A percentile compares a stretch with the other conserved stretches of the same genome.
phyloP scores from a whole-genome alignment of 2,797 vertebrate genomes.

The Oryzias dopingdopingensis region DNA sequence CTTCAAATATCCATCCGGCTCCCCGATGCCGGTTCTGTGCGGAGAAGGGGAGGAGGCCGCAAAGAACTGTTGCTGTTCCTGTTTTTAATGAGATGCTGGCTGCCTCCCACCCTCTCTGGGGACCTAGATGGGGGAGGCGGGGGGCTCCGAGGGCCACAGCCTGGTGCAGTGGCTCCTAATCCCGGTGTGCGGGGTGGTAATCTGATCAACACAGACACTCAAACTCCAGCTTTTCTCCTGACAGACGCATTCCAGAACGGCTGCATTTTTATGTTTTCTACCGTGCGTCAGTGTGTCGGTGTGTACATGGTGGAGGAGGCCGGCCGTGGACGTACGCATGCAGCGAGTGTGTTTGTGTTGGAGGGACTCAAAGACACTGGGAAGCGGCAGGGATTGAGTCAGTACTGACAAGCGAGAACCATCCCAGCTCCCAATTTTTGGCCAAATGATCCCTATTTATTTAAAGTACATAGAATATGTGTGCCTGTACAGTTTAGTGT shows the following conservation, averaged over 20 bases:
- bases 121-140: slow-evolving; percentile 15
- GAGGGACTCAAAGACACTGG: slow-evolving; percentile 51
- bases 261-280: slow-evolving; percentile 71
- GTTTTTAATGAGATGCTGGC: neutral
- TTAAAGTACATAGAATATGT: slow-evolving; percentile 79
- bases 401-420: slow-evolving; percentile 41
- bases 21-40: neutral
- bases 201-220: slow-evolving; percentile 38
- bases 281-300: slow-evolving; percentile 6
- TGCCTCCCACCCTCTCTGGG: slow-evolving; percentile 53
- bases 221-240: slow-evolving; percentile 33
- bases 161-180: slow-evolving; percentile 30
- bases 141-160: slow-evolving; percentile 20
- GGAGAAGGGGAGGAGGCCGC: slow-evolving; percentile 31
- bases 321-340: no score
- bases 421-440: slow-evolving; percentile 58
- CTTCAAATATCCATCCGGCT: neutral
- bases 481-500: slow-evolving; percentile 83
- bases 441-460: slow-evolving; percentile 82
- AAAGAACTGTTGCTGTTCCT: slow-evolving; percentile 40
- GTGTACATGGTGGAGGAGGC: slow-evolving; percentile 24
- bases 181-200: slow-evolving; percentile 1
- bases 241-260: slow-evolving; percentile 72
- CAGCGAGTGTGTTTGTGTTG: slow-evolving; percentile 22
- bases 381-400: slow-evolving; percentile 40